Conservation (phyloP, 2,797 vertebrate genomes). For the Delichon dasypus region DNA sequence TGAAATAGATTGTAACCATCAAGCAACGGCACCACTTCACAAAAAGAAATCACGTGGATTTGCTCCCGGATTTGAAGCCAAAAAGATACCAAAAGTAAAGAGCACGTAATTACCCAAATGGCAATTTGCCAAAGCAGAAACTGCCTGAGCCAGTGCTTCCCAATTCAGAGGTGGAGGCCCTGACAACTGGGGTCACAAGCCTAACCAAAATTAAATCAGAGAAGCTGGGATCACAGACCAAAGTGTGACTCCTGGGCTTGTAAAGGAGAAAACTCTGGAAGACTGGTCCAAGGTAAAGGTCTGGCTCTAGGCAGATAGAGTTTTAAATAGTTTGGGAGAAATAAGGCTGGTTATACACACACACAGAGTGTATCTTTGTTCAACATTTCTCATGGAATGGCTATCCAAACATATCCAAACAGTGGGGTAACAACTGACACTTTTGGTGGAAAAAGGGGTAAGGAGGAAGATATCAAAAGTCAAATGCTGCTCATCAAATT, state of each 20-base stretch:
- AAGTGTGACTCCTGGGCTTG: neutral
- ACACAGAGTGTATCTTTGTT: neutral
- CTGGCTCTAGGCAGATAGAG: neutral
- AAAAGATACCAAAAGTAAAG: neutral
- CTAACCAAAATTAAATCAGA: neutral
- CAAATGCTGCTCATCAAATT: neutral
- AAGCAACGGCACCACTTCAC: neutral
- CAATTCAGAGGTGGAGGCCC: neutral
- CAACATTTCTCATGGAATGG: neutral
- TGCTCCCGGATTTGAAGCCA: neutral
- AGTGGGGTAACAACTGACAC: neutral
- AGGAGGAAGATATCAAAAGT: neutral
- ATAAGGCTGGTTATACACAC: neutral
- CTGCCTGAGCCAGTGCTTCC: neutral
- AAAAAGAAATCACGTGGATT: neutral
- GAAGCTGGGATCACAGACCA: neutral
- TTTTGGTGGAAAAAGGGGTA: neutral
- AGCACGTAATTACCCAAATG: neutral
- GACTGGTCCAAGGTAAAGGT: neutral
- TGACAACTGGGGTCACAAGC: neutral
- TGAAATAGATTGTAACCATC: rapidly evolving
- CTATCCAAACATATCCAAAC: neutral
- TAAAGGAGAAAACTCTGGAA: neutral
- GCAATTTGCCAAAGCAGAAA: neutral
- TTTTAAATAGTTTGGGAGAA: neutral